Percentiles rank a stretch among this genome's conserved stretches.
Conservation (phyloP, 2,113 vertebrate species). For the Amblyornis subalaris region DNA sequence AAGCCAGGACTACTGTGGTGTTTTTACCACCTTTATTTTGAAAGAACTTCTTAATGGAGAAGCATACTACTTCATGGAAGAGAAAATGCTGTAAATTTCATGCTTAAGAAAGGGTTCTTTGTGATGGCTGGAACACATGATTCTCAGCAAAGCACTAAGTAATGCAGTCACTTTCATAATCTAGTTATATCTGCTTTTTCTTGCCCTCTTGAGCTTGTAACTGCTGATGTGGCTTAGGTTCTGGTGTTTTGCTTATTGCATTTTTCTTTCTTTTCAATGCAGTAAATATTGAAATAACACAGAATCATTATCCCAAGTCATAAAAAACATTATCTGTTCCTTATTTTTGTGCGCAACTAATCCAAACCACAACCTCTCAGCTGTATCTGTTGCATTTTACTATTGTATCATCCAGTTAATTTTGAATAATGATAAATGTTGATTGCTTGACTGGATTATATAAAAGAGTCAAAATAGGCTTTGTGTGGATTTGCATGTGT, state of each 20-base stretch:
- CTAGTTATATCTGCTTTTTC: constrained; percentile 5
- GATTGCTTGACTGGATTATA: background rate
- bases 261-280: background rate
- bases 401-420: background rate
- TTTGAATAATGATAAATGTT: background rate
- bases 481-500: background rate
- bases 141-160: background rate
- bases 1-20: background rate
- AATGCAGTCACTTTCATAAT: background rate
- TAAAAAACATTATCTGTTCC: background rate
- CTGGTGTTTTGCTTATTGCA: background rate
- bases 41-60: background rate
- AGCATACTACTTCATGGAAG: background rate
- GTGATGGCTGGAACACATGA: background rate
- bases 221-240: constrained; percentile 32
- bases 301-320: background rate
- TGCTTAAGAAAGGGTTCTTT: constrained; percentile 23
- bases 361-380: background rate
- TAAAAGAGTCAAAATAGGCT: background rate
- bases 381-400: background rate
- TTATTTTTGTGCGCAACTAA: background rate
- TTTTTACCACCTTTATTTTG: background rate
- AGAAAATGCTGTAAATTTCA: background rate
- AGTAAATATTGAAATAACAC: background rate
- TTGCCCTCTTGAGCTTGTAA: background rate